These are phyloP conservation scores for Neodon shergylaensis DNA, from an alignment of 2,113 vertebrate species.

Conservation along the genomic window DNA sequence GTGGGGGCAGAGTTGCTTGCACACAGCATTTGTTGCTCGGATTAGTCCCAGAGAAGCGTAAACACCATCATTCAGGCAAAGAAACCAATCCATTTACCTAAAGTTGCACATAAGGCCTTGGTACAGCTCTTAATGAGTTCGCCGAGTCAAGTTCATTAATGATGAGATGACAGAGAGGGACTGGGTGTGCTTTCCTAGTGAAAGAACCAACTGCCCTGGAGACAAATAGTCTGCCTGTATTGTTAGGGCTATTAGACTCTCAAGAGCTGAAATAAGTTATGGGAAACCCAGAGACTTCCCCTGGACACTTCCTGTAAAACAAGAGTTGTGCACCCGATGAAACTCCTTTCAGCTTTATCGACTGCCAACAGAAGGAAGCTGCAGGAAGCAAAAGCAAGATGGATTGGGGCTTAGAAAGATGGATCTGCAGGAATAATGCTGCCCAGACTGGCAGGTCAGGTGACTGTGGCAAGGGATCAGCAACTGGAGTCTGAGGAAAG, in stretches of 20 bases:
- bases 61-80: not conserved
- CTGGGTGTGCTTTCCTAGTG: not conserved
- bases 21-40: not conserved
- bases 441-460: not conserved
- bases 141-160: slow-evolving; percentile 13
- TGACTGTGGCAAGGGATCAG: not conserved
- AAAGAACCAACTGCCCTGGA: not conserved
- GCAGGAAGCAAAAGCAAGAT: not conserved
- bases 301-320: not conserved
- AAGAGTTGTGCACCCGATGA: not conserved
- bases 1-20: not conserved
- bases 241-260: not conserved
- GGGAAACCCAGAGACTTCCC: slow-evolving; percentile 11
- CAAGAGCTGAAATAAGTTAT: not conserved
- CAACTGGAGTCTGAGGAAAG: not conserved
- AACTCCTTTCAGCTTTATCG: not conserved
- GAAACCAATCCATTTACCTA: slow-evolving; percentile 9
- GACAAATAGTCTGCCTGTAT: not conserved
- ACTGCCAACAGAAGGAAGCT: not conserved
- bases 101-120: not conserved
- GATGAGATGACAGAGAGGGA: slow-evolving; percentile 22
- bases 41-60: not conserved
- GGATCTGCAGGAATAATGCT: not conserved
- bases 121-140: slow-evolving; percentile 48
- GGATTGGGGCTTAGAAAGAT: not conserved